Percentiles rank a stretch among this genome's conserved stretches.
These are phyloP conservation scores for Aethina tumida DNA, from an alignment of 1,140 invertebrate genomes.

Conservation along the genomic window DNA sequence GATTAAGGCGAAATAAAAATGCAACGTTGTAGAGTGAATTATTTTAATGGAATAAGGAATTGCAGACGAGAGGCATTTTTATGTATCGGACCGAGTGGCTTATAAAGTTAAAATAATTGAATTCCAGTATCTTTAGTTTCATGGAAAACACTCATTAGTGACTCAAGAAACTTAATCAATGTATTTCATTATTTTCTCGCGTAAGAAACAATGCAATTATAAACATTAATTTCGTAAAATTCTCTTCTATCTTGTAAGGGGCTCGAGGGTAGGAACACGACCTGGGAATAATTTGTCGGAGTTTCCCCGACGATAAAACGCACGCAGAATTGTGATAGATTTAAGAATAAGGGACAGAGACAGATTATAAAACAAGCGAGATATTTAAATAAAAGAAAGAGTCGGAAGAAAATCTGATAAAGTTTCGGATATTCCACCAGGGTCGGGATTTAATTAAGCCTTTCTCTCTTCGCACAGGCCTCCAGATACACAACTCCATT, in stretches of 20 bases:
- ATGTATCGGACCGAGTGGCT: too few species aligned
- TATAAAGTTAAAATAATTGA: slow-evolving; percentile 15
- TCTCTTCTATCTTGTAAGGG: slow-evolving; percentile 19
- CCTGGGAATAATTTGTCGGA: slow-evolving; percentile 33
- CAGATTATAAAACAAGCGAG: slow-evolving; percentile 32
- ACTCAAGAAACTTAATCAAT: slow-evolving; percentile 30
- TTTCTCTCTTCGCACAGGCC: too few species aligned
- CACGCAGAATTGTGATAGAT: slow-evolving; percentile 35
- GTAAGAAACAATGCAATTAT: slow-evolving; percentile 29
- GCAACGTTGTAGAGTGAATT: too few species aligned
- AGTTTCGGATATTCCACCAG: slow-evolving; percentile 9
- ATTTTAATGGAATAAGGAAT: too few species aligned
- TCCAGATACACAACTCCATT: too few species aligned
- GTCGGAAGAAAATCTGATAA: slow-evolving; percentile 17
- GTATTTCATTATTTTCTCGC: slow-evolving; percentile 28
- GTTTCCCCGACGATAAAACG: slow-evolving; percentile 32
- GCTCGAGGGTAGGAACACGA: slow-evolving; percentile 12
- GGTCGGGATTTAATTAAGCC: neutral
- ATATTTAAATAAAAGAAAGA: slow-evolving; percentile 31
- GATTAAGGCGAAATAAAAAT: too few species aligned
- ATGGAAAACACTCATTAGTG: slow-evolving; percentile 25
- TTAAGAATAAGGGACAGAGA: slow-evolving; percentile 32
- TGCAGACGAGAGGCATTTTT: too few species aligned
- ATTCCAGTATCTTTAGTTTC: slow-evolving; percentile 24
- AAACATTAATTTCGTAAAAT: slow-evolving; percentile 32